Evolutionary conservation across 2,797 vertebrate genomes (phyloP).

Genomic region (Graptemys geographica): DNA sequence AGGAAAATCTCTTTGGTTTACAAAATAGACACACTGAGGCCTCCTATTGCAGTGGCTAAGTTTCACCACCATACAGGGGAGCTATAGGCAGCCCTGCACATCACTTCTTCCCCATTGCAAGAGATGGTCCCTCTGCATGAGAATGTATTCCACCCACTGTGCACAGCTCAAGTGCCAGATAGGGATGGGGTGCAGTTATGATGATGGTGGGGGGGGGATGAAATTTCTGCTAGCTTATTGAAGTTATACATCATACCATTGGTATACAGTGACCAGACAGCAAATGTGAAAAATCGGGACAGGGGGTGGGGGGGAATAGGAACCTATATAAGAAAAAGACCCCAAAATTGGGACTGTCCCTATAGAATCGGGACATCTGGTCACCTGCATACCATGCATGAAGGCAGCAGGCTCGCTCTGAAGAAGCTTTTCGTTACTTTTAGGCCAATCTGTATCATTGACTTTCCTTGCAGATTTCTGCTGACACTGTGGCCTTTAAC

Average conservation of each 20-base stretch:
- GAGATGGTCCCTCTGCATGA: neutral
- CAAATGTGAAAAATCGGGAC: too few species aligned
- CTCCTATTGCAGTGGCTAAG: neutral
- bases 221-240: neutral
- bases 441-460: neutral
- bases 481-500: neutral
- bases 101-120: neutral
- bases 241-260: constrained; percentile 15
- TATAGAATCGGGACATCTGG: too few species aligned
- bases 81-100: neutral
- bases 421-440: neutral
- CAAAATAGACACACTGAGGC: accelerated
- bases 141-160: neutral
- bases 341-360: too few species aligned
- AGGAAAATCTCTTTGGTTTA: neutral
- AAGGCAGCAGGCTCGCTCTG: neutral
- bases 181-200: neutral
- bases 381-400: neutral
- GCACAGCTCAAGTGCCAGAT: neutral
- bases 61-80: neutral
- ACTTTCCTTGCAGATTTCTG: neutral
- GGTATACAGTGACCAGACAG: too few species aligned
- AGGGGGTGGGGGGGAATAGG: too few species aligned
- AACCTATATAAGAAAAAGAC: too few species aligned
- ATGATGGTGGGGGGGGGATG: neutral